Evolutionary conservation across 2,888 invertebrate genomes (phyloP).

Genomic region (Panopea generosa): DNA sequence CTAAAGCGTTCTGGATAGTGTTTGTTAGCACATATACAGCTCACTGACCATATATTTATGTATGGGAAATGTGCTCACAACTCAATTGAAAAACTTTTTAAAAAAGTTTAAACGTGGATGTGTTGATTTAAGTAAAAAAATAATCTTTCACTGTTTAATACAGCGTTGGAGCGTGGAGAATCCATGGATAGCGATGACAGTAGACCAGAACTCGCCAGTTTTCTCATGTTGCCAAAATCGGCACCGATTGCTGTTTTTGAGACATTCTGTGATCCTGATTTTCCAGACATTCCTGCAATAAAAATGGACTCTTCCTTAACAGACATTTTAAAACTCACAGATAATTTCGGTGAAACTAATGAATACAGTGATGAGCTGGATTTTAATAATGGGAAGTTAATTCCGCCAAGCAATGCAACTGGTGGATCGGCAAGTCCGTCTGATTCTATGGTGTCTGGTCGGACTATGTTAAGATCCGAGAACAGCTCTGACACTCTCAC

Average conservation of each 20-base stretch:
- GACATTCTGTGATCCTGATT: conserved; percentile 80
- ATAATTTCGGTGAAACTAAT: conserved; percentile 70
- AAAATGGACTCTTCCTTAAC: conserved; percentile 70
- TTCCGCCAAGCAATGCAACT: conserved; percentile 56
- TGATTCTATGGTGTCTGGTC: conserved; percentile 70
- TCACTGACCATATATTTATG: no score
- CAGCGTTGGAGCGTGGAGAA: conserved; percentile 43
- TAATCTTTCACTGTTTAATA: no score
- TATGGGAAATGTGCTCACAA: no score
- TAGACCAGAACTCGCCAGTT: conserved; percentile 68
- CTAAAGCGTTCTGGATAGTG: no score
- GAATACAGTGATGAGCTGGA: conserved; percentile 70
- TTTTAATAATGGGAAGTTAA: conserved; percentile 62
- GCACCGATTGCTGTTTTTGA: conserved; percentile 85
- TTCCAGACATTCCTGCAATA: conserved; percentile 74
- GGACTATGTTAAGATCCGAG: conserved; percentile 73
- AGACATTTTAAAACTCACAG: conserved; percentile 69
- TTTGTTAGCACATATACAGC: no score
- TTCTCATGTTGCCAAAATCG: conserved; percentile 76
- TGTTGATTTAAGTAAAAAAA: no score
- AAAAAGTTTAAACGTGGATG: no score
- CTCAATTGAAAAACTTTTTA: no score
- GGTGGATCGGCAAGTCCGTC: conserved; percentile 69
- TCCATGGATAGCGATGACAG: conserved; percentile 75
- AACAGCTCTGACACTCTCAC: conserved; percentile 83